Base-by-base conservation (phyloP, 2,113 vertebrate species). In the Pelecanoides urinatrix region DNA sequence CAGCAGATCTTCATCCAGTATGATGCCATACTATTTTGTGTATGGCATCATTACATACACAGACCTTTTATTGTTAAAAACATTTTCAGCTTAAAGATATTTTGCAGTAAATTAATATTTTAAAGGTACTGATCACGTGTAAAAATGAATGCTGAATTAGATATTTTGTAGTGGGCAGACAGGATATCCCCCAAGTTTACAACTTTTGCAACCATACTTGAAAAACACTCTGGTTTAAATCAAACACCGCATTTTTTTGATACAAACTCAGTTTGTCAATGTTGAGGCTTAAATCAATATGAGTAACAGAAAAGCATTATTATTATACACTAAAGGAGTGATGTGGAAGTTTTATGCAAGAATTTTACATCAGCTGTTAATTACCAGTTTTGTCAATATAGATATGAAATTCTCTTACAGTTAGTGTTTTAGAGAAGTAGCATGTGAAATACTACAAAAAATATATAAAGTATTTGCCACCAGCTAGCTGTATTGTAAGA, bases 1-100 rank as follows among this genome's bases (percentile, higher is more conserved):
- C 30, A 84, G 58, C 9, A 44, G 36, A 68, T 17, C 1, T 1
- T 5, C 4, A 2, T n/a, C n/a, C n/a, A n/a, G n/a, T n/a, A n/a
- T n/a, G n/a, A n/a, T n/a, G n/a, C n/a, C n/a, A n/a, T n/a, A n/a
- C 15, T 2, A 6, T 23, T 34, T 86, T 18, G 16, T 0, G 1
- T 16, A 11, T 3, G 6, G 7, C n/a, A 50, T 49, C 27, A 16
- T 11, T 42, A 30, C 56, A 67, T 9, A 40, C 10, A 45, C 6
- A 50, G 52, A 18, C 0, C 8, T 62, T 86, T 74, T 16, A 34
- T 3, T 16, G 8, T 12, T 40, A 56, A 58, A 80, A 84, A 30
- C 4, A 50, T 40, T 49, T 82, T 25, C 20, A 65, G 2, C 12
- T 52, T 53, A 30, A 88, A 87, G 9, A 7, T 85, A 5, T 32